Evolutionary conservation across 2,888 invertebrate species (phyloP).

Genomic region (Melanotus villosus): DNA sequence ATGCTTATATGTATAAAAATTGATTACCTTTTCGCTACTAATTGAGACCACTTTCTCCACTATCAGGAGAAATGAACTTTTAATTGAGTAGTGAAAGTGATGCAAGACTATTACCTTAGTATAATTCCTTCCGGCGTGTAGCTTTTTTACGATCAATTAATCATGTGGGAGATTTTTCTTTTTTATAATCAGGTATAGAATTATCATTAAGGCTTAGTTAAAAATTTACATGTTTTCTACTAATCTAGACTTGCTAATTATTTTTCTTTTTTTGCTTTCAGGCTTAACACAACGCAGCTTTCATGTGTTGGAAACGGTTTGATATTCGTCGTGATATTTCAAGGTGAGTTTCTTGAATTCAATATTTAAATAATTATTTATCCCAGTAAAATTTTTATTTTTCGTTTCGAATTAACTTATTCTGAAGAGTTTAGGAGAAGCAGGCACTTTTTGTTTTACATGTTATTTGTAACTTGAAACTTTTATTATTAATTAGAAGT

Average conservation of each 20-base stretch:
- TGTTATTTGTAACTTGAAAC: too few relatives aligned
- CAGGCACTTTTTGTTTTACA: too few relatives aligned
- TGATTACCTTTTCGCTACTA: slow-evolving; percentile 5
- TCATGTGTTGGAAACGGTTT: slow-evolving; percentile 75
- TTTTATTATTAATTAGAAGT: too few relatives aligned
- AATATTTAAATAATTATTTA: neutral
- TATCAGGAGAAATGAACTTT: slow-evolving; percentile 54
- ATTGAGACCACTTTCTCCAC: slow-evolving; percentile 33
- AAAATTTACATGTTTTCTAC: slow-evolving; percentile 32
- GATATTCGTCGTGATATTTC: slow-evolving; percentile 79
- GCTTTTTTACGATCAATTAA: slow-evolving; percentile 26
- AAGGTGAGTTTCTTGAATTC: slow-evolving; percentile 69
- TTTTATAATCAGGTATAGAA: neutral
- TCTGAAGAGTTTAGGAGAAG: too few relatives aligned
- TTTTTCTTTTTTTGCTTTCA: slow-evolving; percentile 63
- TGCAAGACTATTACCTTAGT: slow-evolving; percentile 19
- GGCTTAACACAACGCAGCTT: slow-evolving; percentile 65
- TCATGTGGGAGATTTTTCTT: slow-evolving; percentile 19
- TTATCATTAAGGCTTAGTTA: slow-evolving; percentile 6
- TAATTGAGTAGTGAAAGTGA: slow-evolving; percentile 59
- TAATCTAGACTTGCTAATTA: slow-evolving; percentile 20
- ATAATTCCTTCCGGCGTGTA: slow-evolving; percentile 25
- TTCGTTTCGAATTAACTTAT: too few relatives aligned
- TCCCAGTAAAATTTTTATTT: neutral
- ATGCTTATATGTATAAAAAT: neutral